Evolutionary conservation across 2,113 vertebrate species (phyloP).

Genomic region (Emydura subglobosa): DNA sequence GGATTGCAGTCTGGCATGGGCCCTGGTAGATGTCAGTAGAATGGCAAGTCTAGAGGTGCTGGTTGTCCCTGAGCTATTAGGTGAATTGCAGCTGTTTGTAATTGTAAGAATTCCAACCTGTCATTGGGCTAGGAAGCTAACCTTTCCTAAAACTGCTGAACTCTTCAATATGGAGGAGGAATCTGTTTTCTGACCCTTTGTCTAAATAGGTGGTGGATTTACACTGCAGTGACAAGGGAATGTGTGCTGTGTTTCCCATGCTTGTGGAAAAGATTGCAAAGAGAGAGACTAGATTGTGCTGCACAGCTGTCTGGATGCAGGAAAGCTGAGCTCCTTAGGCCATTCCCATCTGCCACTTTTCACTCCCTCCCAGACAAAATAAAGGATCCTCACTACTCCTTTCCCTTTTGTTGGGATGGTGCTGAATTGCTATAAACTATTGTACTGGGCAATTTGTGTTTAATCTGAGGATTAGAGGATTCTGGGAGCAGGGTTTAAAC

Average conservation of each 20-base stretch:
- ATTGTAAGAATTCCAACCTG: neutral
- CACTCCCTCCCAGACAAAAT: fast-evolving
- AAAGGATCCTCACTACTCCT: neutral
- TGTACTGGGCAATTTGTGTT: too few relatives aligned
- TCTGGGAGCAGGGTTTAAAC: too few relatives aligned
- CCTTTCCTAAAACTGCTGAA: neutral
- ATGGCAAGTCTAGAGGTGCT: neutral
- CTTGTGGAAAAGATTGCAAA: neutral
- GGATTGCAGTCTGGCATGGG: fast-evolving
- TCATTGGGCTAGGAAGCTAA: neutral
- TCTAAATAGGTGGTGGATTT: neutral
- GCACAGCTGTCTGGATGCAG: neutral
- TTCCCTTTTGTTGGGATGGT: neutral
- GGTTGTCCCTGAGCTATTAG: neutral
- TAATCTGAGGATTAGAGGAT: too few relatives aligned
- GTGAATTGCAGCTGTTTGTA: neutral
- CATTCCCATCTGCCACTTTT: neutral
- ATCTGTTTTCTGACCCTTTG: neutral
- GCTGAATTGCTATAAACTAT: too few relatives aligned
- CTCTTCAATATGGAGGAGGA: neutral
- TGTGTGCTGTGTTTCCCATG: neutral
- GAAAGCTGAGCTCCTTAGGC: neutral
- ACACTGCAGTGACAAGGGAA: neutral
- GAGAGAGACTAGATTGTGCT: neutral
- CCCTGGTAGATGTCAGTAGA: neutral